A percentile compares a stretch with the other conserved stretches of the same genome.
These are phyloP conservation scores for Paelopatides confundens DNA, from an alignment of 53 echinoderm and acorn worm genomes.

Conservation along the genomic window DNA sequence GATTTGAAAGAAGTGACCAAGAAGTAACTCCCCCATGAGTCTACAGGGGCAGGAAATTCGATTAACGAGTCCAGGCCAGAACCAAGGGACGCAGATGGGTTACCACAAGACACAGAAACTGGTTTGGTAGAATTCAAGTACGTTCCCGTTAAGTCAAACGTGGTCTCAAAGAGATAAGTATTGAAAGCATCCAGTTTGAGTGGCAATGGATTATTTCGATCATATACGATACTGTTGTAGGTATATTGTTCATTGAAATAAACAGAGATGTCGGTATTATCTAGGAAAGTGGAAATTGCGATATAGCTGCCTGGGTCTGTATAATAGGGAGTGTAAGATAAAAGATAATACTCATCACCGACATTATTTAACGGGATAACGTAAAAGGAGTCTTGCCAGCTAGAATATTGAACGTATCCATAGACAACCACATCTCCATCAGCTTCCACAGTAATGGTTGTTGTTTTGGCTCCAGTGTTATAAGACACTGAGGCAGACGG, in stretches of 20 bases:
- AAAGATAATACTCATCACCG: neutral
- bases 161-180: neutral
- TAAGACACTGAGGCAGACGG: neutral
- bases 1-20: neutral
- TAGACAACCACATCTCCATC: neutral
- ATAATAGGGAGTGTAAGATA: neutral
- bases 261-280: neutral
- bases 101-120: neutral
- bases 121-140: neutral
- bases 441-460: constrained; percentile 1
- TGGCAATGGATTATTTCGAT: neutral
- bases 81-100: neutral
- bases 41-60: neutral
- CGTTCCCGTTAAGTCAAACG: neutral
- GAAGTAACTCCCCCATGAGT: neutral
- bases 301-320: neutral
- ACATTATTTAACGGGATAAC: neutral
- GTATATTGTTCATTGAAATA: neutral
- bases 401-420: neutral
- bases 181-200: neutral
- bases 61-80: neutral
- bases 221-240: neutral
- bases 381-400: neutral
- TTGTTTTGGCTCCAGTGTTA: neutral
- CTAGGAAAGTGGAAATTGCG: neutral